Evolutionary conservation across 2,888 invertebrate genomes (phyloP).

Genomic region (Anarsia innoxiella): DNA sequence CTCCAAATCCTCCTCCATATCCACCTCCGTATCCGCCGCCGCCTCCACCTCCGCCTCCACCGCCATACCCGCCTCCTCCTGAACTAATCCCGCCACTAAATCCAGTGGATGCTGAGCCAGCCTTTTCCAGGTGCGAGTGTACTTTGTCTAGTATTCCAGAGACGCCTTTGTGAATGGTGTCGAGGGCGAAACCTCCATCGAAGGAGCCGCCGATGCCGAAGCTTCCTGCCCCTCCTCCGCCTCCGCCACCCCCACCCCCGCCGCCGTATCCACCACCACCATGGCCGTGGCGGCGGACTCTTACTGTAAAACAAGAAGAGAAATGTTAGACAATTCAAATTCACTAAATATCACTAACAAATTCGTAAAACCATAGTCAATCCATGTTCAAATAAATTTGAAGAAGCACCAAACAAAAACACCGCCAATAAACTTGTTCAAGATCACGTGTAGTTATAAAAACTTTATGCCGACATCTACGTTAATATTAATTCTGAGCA

Average conservation of each 20-base stretch:
- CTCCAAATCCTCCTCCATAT: no score
- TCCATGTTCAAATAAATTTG: constrained; percentile 3
- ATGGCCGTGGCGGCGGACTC: constrained; percentile 36
- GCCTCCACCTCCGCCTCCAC: constrained; percentile 22
- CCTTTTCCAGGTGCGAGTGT: constrained; percentile 31
- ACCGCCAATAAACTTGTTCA: not conserved
- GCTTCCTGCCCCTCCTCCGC: constrained; percentile 23
- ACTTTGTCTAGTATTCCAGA: constrained; percentile 42
- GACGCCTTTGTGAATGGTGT: constrained; percentile 39
- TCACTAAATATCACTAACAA: not conserved
- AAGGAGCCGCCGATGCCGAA: constrained; percentile 16
- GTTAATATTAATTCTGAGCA: constrained; percentile 3
- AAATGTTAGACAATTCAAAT: constrained; percentile 1
- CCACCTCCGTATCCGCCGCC: not conserved
- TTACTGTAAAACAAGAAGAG: constrained; percentile 38
- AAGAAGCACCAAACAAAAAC: constrained; percentile 10
- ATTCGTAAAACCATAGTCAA: not conserved
- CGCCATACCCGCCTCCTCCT: constrained; percentile 24
- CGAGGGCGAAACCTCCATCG: constrained; percentile 32
- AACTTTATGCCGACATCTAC: not conserved
- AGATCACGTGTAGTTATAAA: not conserved
- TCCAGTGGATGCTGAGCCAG: constrained; percentile 23
- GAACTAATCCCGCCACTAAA: no score
- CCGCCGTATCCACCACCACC: constrained; percentile 22
- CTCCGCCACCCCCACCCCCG: constrained; percentile 20